phyloP scores from a whole-genome alignment of 1,140 invertebrate species.

The Trinorchestia longiramus region DNA sequence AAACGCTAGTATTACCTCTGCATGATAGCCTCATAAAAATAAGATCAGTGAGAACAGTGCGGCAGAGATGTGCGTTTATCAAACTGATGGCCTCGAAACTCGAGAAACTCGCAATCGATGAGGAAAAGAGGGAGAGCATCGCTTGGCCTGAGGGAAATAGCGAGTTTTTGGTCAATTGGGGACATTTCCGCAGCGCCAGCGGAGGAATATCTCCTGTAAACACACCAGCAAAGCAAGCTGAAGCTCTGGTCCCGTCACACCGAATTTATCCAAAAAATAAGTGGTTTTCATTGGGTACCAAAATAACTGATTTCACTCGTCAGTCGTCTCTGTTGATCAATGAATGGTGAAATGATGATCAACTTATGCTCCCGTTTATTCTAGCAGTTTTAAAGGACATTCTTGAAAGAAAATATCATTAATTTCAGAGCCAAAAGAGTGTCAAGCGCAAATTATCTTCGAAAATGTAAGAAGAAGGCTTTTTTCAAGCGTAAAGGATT shows the following conservation, averaged over 20 bases:
- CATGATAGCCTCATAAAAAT: slow-evolving; percentile 4
- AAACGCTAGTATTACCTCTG: not conserved
- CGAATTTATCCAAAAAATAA: not conserved
- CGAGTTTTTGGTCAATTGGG: slow-evolving; percentile 53
- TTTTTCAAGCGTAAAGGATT: not conserved
- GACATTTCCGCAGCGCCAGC: slow-evolving; percentile 41
- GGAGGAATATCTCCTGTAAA: slow-evolving; percentile 36
- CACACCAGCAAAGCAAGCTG: slow-evolving; percentile 17
- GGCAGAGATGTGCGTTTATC: slow-evolving; percentile 42
- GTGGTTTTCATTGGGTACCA: not conserved
- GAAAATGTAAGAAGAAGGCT: not conserved
- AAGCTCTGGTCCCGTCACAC: not conserved
- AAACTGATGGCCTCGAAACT: slow-evolving; percentile 33
- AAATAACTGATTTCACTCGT: not conserved
- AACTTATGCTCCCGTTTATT: not conserved
- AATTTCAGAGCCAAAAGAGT: not conserved
- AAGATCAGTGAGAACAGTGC: slow-evolving; percentile 18
- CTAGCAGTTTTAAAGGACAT: not conserved
- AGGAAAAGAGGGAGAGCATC: slow-evolving; percentile 44
- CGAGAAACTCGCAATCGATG: slow-evolving; percentile 51
- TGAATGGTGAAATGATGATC: not conserved
- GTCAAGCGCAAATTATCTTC: not conserved
- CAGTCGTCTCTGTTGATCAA: not conserved
- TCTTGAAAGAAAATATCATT: not conserved
- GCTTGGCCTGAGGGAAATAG: slow-evolving; percentile 52